phyloP scores from a whole-genome alignment of 2,113 vertebrate species.

The Cyrtonyx montezumae region DNA sequence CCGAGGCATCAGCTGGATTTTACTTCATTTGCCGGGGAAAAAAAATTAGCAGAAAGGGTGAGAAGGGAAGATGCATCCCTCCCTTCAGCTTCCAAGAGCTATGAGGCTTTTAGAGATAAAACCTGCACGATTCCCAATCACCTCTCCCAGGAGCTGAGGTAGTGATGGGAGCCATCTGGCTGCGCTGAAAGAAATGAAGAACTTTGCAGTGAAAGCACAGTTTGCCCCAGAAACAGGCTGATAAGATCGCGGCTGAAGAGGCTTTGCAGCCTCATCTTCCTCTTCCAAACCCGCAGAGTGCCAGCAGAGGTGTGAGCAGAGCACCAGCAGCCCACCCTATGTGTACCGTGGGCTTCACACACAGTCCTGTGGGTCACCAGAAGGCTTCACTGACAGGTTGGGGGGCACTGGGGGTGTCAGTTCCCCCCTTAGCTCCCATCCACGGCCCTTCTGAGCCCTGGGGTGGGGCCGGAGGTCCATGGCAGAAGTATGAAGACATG shows the following conservation, averaged over 20 bases:
- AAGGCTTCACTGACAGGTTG: background rate
- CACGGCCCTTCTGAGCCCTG: background rate
- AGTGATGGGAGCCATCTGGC: background rate
- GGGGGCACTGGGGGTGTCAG: no score
- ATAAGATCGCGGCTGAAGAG: background rate
- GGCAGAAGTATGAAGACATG: background rate
- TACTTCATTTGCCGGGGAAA: background rate
- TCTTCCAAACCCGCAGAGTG: background rate
- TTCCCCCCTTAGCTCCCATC: no score
- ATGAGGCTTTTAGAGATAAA: background rate
- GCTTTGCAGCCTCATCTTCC: background rate
- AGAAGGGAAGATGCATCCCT: background rate
- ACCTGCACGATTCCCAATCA: background rate
- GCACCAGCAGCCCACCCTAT: background rate
- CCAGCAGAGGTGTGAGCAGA: background rate
- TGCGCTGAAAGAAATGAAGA: background rate
- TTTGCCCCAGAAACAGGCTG: background rate
- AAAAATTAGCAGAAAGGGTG: background rate
- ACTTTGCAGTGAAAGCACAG: background rate
- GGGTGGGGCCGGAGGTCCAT: background rate
- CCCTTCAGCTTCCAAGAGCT: background rate
- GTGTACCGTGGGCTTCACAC: no score
- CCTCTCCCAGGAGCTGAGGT: background rate
- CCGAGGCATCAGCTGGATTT: conserved; percentile 16
- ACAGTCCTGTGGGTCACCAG: background rate